A percentile compares a stretch with the other conserved stretches of the same genome.
These are phyloP conservation scores for Engraulis encrasicolus DNA, from an alignment of 2,113 vertebrate species.

Conservation along the genomic window DNA sequence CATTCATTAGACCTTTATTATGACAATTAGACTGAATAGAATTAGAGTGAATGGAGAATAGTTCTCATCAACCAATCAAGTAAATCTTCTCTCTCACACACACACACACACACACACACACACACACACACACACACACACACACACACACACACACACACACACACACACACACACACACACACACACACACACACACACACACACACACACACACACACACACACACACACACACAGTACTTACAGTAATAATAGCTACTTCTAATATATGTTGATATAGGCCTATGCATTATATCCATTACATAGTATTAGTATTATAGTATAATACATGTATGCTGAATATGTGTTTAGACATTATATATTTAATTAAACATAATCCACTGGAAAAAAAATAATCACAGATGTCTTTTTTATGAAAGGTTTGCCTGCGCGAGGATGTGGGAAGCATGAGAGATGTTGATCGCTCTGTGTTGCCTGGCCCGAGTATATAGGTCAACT, in stretches of 20 bases:
- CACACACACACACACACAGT: conserved; percentile 27
- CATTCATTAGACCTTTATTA: conserved; percentile 14
- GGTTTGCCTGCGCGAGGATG: background rate
- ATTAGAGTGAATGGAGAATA: background rate
- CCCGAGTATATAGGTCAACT: conserved; percentile 40
- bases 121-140: conserved; percentile 20
- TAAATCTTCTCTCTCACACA: background rate
- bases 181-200: conserved; percentile 5
- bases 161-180: too few species aligned
- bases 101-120: background rate
- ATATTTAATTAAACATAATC: too few species aligned
- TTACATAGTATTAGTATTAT: too few species aligned
- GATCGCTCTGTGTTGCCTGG: background rate
- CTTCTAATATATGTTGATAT: too few species aligned
- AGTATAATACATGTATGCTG: background rate
- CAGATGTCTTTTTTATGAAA: background rate
- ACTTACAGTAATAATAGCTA: too few species aligned
- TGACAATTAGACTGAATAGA: background rate
- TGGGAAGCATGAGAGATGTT: conserved; percentile 28
- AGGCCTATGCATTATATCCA: too few species aligned
- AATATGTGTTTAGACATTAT: too few species aligned
- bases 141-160: conserved; percentile 14
- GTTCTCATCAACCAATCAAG: background rate
- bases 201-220: conserved; percentile 19
- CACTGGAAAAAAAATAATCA: background rate